These are phyloP conservation scores for Craseonycteris thonglongyai DNA, from an alignment of 2,113 vertebrate genomes.

Conservation along the genomic window DNA sequence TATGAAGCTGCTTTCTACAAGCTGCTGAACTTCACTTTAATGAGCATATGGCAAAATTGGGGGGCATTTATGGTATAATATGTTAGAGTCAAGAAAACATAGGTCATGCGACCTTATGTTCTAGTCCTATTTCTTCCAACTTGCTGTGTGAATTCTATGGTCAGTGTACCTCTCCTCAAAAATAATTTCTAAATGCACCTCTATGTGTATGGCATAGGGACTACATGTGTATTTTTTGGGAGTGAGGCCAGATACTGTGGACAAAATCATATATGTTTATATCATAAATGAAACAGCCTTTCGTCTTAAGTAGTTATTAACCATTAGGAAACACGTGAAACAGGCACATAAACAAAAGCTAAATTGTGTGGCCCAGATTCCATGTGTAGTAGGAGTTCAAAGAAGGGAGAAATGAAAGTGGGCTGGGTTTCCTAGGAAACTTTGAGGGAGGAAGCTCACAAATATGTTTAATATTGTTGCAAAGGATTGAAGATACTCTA, in stretches of 20 bases:
- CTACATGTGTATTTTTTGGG: background rate
- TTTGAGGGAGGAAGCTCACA: background rate
- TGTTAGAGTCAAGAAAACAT: background rate
- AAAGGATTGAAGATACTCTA: background rate
- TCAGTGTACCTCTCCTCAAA: background rate
- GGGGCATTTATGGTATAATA: background rate
- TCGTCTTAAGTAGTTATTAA: background rate
- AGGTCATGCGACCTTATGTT: background rate
- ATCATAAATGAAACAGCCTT: background rate
- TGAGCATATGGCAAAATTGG: background rate
- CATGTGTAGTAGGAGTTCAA: slow-evolving; percentile 21
- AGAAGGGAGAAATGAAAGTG: background rate
- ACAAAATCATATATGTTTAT: background rate
- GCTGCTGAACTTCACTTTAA: background rate
- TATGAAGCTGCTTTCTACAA: background rate
- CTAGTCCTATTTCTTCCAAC: background rate
- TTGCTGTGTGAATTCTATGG: background rate
- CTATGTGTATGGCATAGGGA: background rate
- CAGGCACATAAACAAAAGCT: slow-evolving; percentile 19
- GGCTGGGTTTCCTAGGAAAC: slow-evolving; percentile 6
- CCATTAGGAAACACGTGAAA: background rate
- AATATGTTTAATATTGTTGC: background rate
- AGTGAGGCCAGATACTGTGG: background rate
- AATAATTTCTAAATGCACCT: background rate
- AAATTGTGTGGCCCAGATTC: slow-evolving; percentile 23